A percentile compares a stretch with the other conserved stretches of the same genome.
Evolutionary conservation across 2,888 invertebrate genomes (phyloP).

Genomic region (Polymixis flavicincta): DNA sequence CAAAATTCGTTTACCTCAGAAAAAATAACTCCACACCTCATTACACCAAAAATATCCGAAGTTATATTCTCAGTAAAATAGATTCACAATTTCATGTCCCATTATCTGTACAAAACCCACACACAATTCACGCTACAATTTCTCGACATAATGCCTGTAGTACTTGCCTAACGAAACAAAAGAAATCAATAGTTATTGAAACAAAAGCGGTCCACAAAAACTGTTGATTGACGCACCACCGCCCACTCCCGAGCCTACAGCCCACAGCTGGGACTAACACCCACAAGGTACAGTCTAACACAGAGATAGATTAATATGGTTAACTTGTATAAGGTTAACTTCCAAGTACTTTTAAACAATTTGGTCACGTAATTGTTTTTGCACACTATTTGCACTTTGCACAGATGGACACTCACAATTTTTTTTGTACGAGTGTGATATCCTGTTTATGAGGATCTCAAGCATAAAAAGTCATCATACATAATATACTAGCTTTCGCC

Average conservation of each 20-base stretch:
- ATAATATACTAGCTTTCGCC: no score
- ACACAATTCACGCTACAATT: conserved; percentile 10
- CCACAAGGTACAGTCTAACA: conserved; percentile 13
- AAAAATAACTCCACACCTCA: not conserved
- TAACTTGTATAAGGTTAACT: not conserved
- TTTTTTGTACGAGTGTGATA: no score
- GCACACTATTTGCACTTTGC: no score
- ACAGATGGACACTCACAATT: no score
- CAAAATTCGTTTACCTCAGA: not conserved
- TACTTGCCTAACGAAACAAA: conserved; percentile 48
- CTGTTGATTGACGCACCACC: conserved; percentile 55
- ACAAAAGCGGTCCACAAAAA: conserved; percentile 59
- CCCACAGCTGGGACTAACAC: conserved; percentile 29
- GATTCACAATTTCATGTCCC: not conserved
- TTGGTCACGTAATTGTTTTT: no score
- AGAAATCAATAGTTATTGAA: conserved; percentile 60
- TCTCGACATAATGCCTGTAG: conserved; percentile 17
- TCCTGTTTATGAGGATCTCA: not conserved
- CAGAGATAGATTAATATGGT: no score
- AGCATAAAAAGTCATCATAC: not conserved
- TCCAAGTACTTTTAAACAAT: not conserved
- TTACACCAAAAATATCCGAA: not conserved
- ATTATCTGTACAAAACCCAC: conserved; percentile 19
- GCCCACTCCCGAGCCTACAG: conserved; percentile 45
- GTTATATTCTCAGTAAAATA: conserved; percentile 14